A percentile compares a stretch with the other conserved stretches of the same genome.
Conservation (phyloP, 2,113 vertebrate genomes). For the Procapra przewalskii region DNA sequence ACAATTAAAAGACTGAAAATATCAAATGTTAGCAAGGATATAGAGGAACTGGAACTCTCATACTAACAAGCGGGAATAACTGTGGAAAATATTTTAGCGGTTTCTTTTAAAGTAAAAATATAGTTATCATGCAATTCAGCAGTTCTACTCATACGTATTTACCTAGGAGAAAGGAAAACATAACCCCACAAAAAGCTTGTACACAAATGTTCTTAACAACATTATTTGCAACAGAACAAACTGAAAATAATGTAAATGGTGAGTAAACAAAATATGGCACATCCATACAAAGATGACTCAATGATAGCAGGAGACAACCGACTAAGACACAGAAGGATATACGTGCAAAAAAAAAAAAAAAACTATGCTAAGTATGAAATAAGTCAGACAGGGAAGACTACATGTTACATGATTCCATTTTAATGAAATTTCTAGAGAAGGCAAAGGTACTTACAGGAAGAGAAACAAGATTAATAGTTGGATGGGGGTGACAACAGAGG, state of each 20-base stretch:
- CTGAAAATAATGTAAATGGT: neutral
- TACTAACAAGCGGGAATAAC: neutral
- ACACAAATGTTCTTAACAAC: neutral
- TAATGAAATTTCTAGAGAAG: neutral
- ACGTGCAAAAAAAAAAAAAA: neutral
- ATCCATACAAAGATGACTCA: neutral
- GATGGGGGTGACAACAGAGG: neutral
- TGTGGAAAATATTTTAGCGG: neutral
- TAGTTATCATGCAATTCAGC: neutral
- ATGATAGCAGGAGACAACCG: neutral
- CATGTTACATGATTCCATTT: neutral
- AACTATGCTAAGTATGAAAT: neutral
- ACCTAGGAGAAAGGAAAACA: neutral
- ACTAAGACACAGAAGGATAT: neutral
- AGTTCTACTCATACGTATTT: neutral
- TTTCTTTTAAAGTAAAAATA: slow-evolving; percentile 34
- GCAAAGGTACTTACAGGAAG: neutral
- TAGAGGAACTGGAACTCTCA: neutral
- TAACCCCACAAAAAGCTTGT: neutral
- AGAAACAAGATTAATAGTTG: neutral
- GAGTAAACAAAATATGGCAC: neutral
- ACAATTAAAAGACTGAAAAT: neutral
- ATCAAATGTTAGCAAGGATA: neutral
- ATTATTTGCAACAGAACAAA: neutral
- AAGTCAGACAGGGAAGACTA: neutral